A percentile compares a stretch with the other conserved stretches of the same genome.
phyloP scores from a whole-genome alignment of 2,888 invertebrate genomes.

The Metallyticus violacea region DNA sequence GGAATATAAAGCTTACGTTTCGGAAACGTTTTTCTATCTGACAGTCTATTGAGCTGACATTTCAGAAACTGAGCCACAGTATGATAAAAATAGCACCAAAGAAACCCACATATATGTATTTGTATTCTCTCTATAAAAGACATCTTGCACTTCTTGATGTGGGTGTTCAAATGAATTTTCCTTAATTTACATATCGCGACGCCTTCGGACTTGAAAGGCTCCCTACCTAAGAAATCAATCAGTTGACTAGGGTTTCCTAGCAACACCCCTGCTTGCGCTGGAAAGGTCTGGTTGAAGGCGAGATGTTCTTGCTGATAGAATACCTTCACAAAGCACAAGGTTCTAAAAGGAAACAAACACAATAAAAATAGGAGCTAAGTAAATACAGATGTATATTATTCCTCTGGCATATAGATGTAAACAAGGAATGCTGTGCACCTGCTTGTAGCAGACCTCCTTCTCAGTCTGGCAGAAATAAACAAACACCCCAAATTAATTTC shows the following conservation, averaged over 20 bases:
- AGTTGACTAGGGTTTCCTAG: not conserved
- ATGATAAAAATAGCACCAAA: too few species aligned
- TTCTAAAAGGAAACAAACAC: not conserved
- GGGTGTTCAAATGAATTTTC: not conserved
- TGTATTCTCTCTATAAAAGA: not conserved
- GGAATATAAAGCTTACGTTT: too few species aligned
- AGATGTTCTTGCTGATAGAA: not conserved
- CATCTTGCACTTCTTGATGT: not conserved
- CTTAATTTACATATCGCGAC: not conserved
- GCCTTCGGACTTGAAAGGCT: not conserved
- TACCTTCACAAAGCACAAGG: not conserved
- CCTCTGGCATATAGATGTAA: too few species aligned
- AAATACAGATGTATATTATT: too few species aligned
- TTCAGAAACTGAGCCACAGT: too few species aligned
- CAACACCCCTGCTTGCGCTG: not conserved
- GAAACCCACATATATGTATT: too few species aligned
- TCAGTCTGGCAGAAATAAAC: too few species aligned
- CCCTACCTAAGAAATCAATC: not conserved
- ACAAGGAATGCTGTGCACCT: too few species aligned
- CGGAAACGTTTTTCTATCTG: too few species aligned
- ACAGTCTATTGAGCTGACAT: too few species aligned
- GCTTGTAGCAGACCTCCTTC: too few species aligned
- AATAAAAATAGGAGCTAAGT: not conserved
- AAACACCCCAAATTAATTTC: too few species aligned
- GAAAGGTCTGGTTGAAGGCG: not conserved